phyloP scores from a whole-genome alignment of 2,888 invertebrate genomes.

The Lithophane ornitopus region DNA sequence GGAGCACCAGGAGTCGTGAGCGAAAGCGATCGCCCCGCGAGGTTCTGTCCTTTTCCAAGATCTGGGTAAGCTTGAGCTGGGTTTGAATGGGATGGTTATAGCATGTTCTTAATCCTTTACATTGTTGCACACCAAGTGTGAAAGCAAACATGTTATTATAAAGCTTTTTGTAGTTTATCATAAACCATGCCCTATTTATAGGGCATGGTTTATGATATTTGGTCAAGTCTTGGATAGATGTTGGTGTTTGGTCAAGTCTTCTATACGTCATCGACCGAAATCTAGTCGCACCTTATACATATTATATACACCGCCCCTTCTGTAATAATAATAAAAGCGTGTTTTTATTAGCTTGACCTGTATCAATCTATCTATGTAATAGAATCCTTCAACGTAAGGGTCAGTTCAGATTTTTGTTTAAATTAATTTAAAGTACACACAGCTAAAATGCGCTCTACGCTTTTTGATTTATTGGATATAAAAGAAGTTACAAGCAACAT shows the following conservation, averaged over 20 bases:
- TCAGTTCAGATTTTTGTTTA: too few species aligned
- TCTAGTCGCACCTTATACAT: background rate
- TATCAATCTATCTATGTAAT: too few species aligned
- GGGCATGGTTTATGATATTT: too few species aligned
- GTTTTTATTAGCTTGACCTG: background rate
- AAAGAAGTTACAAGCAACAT: too few species aligned
- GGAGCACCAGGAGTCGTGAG: constrained; percentile 86
- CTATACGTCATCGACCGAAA: background rate
- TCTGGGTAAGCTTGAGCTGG: constrained; percentile 90
- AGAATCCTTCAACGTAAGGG: too few species aligned
- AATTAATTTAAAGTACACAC: too few species aligned
- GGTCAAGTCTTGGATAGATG: background rate
- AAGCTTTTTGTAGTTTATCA: background rate
- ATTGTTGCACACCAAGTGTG: background rate
- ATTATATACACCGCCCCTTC: background rate
- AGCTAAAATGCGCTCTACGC: too few species aligned
- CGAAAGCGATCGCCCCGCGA: constrained; percentile 91
- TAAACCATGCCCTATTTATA: background rate
- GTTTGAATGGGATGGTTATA: background rate
- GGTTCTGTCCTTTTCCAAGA: constrained; percentile 95
- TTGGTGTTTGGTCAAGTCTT: background rate
- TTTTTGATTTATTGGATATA: too few species aligned
- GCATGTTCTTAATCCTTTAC: constrained; percentile 11
- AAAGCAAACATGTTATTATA: background rate
- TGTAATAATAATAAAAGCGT: too few species aligned